phyloP scores from a whole-genome alignment of 2,797 vertebrate species.

The Parotocinclus haroldoi region DNA sequence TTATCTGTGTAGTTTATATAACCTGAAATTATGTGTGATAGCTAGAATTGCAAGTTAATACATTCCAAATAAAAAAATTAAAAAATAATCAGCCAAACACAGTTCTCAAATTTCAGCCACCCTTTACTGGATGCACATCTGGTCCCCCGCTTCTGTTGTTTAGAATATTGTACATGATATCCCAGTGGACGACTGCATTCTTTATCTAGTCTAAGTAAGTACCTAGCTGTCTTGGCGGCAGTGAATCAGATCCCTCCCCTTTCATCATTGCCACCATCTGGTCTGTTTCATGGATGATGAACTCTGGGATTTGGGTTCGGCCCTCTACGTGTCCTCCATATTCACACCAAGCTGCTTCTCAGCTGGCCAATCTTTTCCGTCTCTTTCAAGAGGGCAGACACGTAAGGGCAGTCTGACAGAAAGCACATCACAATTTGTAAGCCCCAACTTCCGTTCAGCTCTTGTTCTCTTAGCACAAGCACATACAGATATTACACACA shows the following conservation, averaged over 20 bases:
- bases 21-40: too few species aligned
- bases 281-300: slow-evolving; percentile 45
- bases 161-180: slow-evolving; percentile 9
- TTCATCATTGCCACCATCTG: slow-evolving; percentile 51
- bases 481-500: background rate
- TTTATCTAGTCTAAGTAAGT: slow-evolving; percentile 26
- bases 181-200: slow-evolving; percentile 32
- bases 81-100: background rate
- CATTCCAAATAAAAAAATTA: too few species aligned
- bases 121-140: slow-evolving; percentile 29
- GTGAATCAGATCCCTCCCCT: slow-evolving; percentile 22
- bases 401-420: slow-evolving; percentile 1
- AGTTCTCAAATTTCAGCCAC: slow-evolving; percentile 3
- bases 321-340: slow-evolving; percentile 30
- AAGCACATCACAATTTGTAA: background rate
- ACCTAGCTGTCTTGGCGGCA: slow-evolving; percentile 24
- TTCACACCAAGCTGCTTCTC: slow-evolving; percentile 32
- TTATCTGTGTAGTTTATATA: too few species aligned
- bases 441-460: background rate
- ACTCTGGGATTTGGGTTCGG: slow-evolving; percentile 41
- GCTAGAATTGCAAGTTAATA: too few species aligned
- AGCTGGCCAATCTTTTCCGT: slow-evolving; percentile 26
- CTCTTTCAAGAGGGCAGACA: slow-evolving; percentile 14
- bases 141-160: slow-evolving; percentile 39
- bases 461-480: background rate